Percentiles rank a stretch among this genome's conserved stretches.
phyloP scores from a whole-genome alignment of 2,113 vertebrate species.

The Elaphurus davidianus region DNA sequence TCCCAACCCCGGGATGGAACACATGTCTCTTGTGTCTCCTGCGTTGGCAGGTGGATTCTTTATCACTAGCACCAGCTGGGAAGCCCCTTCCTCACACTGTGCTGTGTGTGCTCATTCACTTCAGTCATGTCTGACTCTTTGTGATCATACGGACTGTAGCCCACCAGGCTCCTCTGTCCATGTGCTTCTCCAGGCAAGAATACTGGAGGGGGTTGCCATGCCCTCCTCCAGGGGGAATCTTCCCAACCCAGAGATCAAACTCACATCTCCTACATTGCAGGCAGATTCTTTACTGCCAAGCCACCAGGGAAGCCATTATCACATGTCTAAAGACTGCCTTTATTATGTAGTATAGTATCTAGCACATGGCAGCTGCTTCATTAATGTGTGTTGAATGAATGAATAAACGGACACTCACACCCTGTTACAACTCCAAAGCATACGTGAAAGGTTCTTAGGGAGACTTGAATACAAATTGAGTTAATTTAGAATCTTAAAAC shows the following conservation, averaged over 20 bases:
- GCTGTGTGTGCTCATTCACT: neutral
- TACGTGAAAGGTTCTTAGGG: conserved; percentile 3
- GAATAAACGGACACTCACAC: neutral
- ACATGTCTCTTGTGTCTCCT: neutral
- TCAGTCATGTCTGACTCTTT: neutral
- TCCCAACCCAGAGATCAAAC: neutral
- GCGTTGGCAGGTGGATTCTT: neutral
- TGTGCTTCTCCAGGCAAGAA: neutral
- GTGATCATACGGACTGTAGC: neutral
- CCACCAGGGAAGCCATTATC: neutral
- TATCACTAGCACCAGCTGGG: neutral
- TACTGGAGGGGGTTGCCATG: neutral
- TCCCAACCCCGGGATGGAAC: neutral
- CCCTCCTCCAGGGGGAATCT: neutral
- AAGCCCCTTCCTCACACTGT: neutral
- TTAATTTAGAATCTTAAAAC: conserved; percentile 58
- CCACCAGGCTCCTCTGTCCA: neutral
- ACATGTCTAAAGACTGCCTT: neutral
- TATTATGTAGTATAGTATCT: neutral
- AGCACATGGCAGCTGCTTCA: neutral
- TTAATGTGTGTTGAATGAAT: neutral
- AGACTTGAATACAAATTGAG: conserved; percentile 46
- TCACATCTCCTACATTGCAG: neutral
- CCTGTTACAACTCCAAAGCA: neutral
- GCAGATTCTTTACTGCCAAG: neutral